Percentiles rank a stretch among this genome's conserved stretches.
Conservation (phyloP, 2,113 vertebrate species). For the Clupea harengus region DNA sequence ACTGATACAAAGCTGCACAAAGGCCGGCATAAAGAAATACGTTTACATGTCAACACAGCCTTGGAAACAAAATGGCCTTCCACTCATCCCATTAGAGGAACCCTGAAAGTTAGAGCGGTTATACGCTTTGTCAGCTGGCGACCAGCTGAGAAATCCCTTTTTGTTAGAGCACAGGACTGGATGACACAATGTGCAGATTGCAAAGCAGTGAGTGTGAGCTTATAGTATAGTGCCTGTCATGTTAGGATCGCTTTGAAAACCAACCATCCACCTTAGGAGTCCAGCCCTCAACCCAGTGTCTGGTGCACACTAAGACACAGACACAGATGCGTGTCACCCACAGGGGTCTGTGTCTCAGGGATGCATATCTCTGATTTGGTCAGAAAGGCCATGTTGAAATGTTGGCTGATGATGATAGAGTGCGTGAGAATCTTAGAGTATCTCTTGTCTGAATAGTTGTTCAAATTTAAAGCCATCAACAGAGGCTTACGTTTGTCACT, state of each 20-base stretch:
- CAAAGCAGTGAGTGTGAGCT: background rate
- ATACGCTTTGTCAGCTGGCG: background rate
- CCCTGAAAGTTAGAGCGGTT: background rate
- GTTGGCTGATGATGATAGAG: background rate
- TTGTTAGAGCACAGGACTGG: background rate
- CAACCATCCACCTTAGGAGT: background rate
- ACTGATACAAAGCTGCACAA: background rate
- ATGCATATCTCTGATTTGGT: background rate
- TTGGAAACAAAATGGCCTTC: background rate
- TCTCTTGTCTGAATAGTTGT: background rate
- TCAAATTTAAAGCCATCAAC: background rate
- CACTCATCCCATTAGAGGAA: background rate
- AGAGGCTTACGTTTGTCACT: background rate
- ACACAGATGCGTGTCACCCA: background rate
- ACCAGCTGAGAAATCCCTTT: background rate
- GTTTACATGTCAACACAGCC: background rate
- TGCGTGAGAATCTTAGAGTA: too few species aligned
- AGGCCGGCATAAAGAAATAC: background rate
- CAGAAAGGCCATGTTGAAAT: background rate
- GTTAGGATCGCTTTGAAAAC: too few species aligned
- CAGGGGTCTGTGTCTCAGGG: background rate
- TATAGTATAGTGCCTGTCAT: too few species aligned
- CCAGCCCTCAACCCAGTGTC: background rate
- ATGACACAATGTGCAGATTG: background rate
- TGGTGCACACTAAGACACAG: background rate